Conservation (phyloP, 92 coral and sea anemone species). For the Diadumene lineata region DNA sequence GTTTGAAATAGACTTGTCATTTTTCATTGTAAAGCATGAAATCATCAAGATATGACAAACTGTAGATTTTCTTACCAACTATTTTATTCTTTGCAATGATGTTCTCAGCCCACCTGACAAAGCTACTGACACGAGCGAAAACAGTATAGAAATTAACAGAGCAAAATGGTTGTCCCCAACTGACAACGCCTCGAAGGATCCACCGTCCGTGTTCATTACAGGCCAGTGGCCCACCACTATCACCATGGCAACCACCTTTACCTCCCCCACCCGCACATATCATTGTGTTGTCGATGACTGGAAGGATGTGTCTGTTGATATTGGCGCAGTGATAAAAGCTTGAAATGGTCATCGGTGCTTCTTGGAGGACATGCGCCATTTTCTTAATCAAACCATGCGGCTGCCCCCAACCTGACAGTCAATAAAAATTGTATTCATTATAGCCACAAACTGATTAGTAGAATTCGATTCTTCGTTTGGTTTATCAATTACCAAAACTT, state of each 20-base stretch:
- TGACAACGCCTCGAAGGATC: constrained; percentile 19
- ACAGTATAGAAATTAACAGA: neutral
- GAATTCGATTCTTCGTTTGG: neutral
- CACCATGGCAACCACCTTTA: constrained; percentile 9
- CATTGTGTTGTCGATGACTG: neutral
- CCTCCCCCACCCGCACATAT: constrained; percentile 12
- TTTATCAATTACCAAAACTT: neutral
- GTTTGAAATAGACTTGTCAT: too few relatives aligned
- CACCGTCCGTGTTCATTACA: constrained; percentile 11
- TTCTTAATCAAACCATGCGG: neutral
- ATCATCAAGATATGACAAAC: too few relatives aligned
- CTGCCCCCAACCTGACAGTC: neutral
- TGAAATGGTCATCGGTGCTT: constrained; percentile 5
- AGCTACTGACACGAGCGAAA: constrained; percentile 21
- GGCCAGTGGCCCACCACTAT: constrained; percentile 30
- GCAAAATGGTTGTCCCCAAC: constrained; percentile 17
- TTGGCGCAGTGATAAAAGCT: neutral
- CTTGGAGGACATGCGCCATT: constrained; percentile 4
- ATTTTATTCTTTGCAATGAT: neutral
- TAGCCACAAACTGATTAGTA: neutral
- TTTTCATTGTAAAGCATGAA: neutral
- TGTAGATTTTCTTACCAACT: neutral
- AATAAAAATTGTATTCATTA: neutral
- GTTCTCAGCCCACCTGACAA: constrained; percentile 4
- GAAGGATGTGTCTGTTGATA: neutral